These are phyloP conservation scores for Narcine bancroftii DNA, from an alignment of 2,113 vertebrate genomes.

Conservation along the genomic window DNA sequence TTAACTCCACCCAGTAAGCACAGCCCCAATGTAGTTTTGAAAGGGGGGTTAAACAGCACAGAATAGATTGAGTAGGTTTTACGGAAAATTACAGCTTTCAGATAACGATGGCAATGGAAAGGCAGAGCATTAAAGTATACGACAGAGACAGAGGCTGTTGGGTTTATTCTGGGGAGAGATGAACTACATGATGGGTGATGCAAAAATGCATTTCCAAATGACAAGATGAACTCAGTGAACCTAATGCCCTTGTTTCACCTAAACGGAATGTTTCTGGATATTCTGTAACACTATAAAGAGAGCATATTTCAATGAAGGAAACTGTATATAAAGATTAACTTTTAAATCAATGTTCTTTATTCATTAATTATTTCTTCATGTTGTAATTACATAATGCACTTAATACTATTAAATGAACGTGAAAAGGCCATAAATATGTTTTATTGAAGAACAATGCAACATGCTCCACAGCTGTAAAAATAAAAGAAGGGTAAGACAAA, in stretches of 20 bases:
- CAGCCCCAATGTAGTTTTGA: background rate
- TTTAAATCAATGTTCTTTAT: background rate
- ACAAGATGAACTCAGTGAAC: conserved; percentile 33
- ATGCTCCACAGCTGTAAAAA: background rate
- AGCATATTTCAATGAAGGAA: too few species aligned
- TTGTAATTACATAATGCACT: background rate
- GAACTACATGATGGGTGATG: background rate
- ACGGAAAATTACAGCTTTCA: background rate
- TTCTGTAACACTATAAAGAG: background rate
- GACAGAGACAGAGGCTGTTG: conserved; percentile 1
- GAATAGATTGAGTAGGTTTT: background rate
- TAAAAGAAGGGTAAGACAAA: background rate
- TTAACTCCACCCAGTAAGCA: too few species aligned
- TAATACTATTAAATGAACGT: background rate
- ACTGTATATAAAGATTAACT: background rate
- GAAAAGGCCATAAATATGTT: background rate
- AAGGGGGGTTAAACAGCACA: background rate
- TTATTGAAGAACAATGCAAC: background rate
- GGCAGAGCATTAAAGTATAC: background rate
- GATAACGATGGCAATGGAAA: background rate
- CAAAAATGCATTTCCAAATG: conserved; percentile 21
- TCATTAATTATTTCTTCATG: background rate
- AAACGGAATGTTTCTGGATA: background rate
- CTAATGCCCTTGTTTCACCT: background rate
- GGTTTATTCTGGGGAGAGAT: conserved; percentile 8